Evolutionary conservation across 2,113 vertebrate genomes (phyloP), one percentile per base, ranked within the genome.

Genomic region (Elaphurus davidianus): DNA sequence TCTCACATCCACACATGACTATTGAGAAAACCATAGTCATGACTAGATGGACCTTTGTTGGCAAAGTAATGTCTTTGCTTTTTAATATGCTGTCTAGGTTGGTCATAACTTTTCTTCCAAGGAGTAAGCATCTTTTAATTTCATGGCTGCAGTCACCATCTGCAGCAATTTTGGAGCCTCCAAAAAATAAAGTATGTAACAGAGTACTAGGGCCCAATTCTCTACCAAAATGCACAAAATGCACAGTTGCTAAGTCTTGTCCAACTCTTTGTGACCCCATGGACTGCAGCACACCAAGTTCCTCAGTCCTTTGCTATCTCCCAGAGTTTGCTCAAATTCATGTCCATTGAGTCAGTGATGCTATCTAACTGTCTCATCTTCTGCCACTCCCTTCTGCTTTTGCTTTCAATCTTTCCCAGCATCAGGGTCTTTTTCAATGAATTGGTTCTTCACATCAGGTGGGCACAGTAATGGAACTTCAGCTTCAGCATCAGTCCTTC

Each of bases 401-500:
- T 71, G 64, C n/a, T 71, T 21, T 71, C n/a, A 36, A 21, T 36
- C 17, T 71, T 71, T 36, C 9, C 17, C n/a, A 71, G 64, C n/a
- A 36, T 71, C n/a, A 36, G 64, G 64, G 17, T 36, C 64, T 71
- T 71, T 71, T 71, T 71, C 17, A 71, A 5, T 36, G 64, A 36
- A 21, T 36, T 1, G 0, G 4, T 71, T 36, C 64, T 71, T 36
- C 1, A 1, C 64, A 71, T 36, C 17, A 36, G 8, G n/a, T 71
- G 64, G 64, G n/a, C 64, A 36, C 36, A 71, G 19, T 71, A 71
- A 4, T 36, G 64, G 64, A 71, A 71, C n/a, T 71, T 71, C 64
- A 71, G 64, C n/a, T 36, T 36, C n/a, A 71, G n/a, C 64, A 21
- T 71, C 64, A 71, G n/a, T 71, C 17, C 64, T 36, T 71, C 64